Percentiles rank a stretch among this genome's conserved stretches.
Conservation (phyloP, 2,797 vertebrate species). For the Falco biarmicus region DNA sequence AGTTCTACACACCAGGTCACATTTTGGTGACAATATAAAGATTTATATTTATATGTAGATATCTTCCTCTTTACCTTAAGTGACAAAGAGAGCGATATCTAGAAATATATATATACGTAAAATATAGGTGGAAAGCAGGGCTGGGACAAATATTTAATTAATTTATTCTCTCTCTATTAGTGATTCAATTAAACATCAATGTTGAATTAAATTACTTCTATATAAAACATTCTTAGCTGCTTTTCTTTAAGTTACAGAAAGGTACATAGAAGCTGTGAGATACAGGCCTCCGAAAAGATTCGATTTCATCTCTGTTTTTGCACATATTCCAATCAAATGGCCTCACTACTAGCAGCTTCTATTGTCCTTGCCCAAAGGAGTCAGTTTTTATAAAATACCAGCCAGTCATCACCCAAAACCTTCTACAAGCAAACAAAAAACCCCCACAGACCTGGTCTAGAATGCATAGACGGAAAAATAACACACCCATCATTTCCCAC, state of each 20-base stretch:
- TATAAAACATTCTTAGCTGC: constrained; percentile 77
- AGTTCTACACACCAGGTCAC: constrained; percentile 90
- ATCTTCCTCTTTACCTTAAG: constrained; percentile 68
- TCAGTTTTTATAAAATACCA: constrained; percentile 62
- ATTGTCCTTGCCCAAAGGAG: constrained; percentile 34
- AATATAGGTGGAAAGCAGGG: constrained; percentile 60
- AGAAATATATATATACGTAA: constrained; percentile 70
- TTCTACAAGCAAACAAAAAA: constrained; percentile 69
- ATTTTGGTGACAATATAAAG: constrained; percentile 79
- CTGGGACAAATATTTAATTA: constrained; percentile 72
- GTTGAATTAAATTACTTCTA: constrained; percentile 70
- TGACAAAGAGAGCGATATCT: constrained; percentile 79
- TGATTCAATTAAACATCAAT: constrained; percentile 70
- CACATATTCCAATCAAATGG: neutral
- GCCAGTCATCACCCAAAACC: constrained; percentile 40
- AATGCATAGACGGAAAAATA: constrained; percentile 76
- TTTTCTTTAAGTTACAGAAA: constrained; percentile 74
- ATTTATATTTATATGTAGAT: constrained; percentile 66
- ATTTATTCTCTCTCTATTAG: constrained; percentile 63
- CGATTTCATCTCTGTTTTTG: constrained; percentile 33
- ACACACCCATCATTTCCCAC: constrained; percentile 64
- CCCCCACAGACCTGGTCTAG: constrained; percentile 73
- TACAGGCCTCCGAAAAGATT: constrained; percentile 66
- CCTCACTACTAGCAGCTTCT: constrained; percentile 61
- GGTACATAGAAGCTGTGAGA: constrained; percentile 71